Evolutionary conservation across 2,797 vertebrate genomes (phyloP).

Genomic region (Sebastolobus altivelis): DNA sequence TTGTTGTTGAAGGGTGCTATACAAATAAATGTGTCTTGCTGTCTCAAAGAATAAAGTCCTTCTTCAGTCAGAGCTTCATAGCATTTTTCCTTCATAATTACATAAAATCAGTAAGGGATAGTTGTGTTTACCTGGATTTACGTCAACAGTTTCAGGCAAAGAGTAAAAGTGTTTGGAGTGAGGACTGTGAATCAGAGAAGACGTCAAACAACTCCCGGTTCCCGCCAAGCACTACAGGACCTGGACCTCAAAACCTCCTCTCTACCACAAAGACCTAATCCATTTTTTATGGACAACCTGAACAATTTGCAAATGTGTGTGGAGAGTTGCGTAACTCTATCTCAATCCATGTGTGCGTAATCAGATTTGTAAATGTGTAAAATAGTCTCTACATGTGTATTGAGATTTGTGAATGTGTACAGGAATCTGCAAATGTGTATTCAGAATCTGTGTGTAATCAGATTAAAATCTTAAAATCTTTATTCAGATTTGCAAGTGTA

Average conservation of each 20-base stretch:
- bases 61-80: not conserved
- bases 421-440: no score
- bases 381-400: no score
- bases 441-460: no score
- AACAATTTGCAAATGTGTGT: not conserved
- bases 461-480: no score
- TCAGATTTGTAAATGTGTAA: no score
- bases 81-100: slow-evolving; percentile 7
- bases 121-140: slow-evolving; percentile 7
- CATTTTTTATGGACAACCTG: not conserved
- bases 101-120: not conserved
- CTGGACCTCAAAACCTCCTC: not conserved
- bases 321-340: no score
- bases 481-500: no score
- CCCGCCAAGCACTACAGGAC: not conserved
- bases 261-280: not conserved
- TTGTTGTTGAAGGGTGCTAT: not conserved
- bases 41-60: not conserved
- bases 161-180: not conserved
- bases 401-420: no score
- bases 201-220: not conserved
- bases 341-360: no score
- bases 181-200: not conserved
- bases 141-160: not conserved
- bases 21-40: not conserved